Conservation (phyloP, 2,797 vertebrate genomes). For the Margarornis squamiger region DNA sequence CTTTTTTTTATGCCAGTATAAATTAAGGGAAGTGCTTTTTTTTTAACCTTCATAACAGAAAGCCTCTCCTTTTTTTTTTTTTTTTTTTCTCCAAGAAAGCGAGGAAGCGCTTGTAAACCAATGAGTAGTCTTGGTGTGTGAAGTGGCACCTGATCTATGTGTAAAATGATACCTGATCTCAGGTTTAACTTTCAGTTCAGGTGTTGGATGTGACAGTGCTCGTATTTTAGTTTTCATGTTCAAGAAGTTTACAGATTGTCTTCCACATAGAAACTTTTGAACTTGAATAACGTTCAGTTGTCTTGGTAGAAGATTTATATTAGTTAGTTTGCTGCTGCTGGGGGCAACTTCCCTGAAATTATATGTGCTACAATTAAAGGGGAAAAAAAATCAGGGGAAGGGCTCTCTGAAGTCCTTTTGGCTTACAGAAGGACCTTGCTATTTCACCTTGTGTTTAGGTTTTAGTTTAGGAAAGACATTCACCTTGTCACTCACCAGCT, state of each 20-base stretch:
- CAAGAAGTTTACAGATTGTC: not conserved
- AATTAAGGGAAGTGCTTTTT: not conserved
- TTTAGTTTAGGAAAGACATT: not conserved
- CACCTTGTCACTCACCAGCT: not conserved
- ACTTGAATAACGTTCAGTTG: not conserved
- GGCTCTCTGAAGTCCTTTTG: not conserved
- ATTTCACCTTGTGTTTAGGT: not conserved
- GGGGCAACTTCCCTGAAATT: not conserved
- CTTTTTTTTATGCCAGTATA: not conserved
- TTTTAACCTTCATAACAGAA: not conserved
- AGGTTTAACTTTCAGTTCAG: not conserved
- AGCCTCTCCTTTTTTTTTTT: not conserved
- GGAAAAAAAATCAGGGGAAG: not conserved
- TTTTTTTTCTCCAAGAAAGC: not conserved
- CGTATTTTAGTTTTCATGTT: not conserved
- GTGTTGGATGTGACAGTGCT: not conserved
- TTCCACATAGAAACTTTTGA: not conserved
- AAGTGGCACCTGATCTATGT: not conserved
- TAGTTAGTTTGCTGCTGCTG: not conserved
- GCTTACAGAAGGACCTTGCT: not conserved
- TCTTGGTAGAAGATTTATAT: not conserved
- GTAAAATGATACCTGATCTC: not conserved
- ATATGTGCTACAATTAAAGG: accelerated
- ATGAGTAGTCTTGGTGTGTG: not conserved
- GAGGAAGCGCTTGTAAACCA: not conserved